These are phyloP conservation scores for Andrena fulva DNA, from an alignment of 2,888 invertebrate species.

Conservation along the genomic window DNA sequence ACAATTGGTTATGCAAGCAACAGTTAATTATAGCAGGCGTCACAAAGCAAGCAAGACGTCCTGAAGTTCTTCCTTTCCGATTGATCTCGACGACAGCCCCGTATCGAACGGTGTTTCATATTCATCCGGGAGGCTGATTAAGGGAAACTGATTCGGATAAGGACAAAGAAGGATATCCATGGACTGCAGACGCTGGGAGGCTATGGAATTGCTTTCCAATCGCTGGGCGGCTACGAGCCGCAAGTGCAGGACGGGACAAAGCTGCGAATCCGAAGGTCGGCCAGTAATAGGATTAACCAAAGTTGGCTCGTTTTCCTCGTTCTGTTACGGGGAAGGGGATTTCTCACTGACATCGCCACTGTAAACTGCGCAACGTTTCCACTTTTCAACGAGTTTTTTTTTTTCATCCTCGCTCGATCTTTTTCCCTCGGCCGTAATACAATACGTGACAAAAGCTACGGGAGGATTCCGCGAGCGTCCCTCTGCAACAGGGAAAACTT, in stretches of 20 bases:
- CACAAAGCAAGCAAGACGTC: slow-evolving; percentile 9
- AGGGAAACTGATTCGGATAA: background rate
- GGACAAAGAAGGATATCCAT: background rate
- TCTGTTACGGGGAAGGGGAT: background rate
- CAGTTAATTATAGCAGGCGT: slow-evolving; percentile 43
- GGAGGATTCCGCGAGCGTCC: background rate
- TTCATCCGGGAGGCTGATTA: slow-evolving; percentile 12
- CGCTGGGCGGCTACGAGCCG: background rate
- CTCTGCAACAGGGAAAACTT: background rate
- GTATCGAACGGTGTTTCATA: slow-evolving; percentile 31
- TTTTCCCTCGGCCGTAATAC: background rate
- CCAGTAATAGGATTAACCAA: slow-evolving; percentile 7
- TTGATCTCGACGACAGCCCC: background rate
- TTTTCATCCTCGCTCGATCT: background rate
- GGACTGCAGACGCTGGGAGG: background rate
- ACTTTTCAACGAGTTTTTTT: background rate
- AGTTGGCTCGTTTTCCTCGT: background rate
- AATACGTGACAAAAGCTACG: background rate
- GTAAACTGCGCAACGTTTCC: background rate
- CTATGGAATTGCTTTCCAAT: slow-evolving; percentile 15
- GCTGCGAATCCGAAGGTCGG: background rate
- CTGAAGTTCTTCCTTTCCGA: background rate
- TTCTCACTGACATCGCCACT: background rate
- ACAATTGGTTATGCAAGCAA: slow-evolving; percentile 52
- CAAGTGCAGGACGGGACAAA: slow-evolving; percentile 9